Evolutionary conservation across 2,888 invertebrate genomes (phyloP).

Genomic region (Mythimna lalbum): DNA sequence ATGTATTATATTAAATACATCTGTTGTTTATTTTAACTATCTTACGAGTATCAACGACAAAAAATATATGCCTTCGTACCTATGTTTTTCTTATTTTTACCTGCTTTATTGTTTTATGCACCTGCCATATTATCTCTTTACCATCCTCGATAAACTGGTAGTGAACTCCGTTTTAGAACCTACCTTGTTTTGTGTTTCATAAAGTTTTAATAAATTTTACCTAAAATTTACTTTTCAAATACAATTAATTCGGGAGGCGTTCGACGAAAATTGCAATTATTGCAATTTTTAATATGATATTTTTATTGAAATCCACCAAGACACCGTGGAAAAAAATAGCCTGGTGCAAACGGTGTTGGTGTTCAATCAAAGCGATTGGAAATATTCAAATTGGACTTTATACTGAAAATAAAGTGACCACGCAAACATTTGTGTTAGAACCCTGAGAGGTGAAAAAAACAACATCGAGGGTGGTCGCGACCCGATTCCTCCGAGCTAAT

Average conservation of each 20-base stretch:
- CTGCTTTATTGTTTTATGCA: no score
- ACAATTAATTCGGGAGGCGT: no score
- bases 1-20: no score
- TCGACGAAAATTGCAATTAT: not conserved
- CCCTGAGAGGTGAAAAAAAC: conserved; percentile 81
- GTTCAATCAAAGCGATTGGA: not conserved
- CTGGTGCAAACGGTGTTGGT: not conserved
- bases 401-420: conserved; percentile 1
- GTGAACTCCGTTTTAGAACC: no score
- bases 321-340: not conserved
- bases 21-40: no score
- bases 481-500: conserved; percentile 82
- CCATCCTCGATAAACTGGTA: no score
- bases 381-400: not conserved
- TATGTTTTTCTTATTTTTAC: no score
- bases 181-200: no score
- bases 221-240: not conserved
- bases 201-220: not conserved
- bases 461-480: conserved; percentile 73
- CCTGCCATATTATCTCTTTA: no score
- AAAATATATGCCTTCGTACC: no score
- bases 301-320: not conserved
- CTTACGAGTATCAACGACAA: no score
- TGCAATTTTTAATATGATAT: not conserved
- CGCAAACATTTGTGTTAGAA: conserved; percentile 74